These are phyloP conservation scores for Oryzias javanicus DNA, from an alignment of 2,113 vertebrate species.

Conservation along the genomic window DNA sequence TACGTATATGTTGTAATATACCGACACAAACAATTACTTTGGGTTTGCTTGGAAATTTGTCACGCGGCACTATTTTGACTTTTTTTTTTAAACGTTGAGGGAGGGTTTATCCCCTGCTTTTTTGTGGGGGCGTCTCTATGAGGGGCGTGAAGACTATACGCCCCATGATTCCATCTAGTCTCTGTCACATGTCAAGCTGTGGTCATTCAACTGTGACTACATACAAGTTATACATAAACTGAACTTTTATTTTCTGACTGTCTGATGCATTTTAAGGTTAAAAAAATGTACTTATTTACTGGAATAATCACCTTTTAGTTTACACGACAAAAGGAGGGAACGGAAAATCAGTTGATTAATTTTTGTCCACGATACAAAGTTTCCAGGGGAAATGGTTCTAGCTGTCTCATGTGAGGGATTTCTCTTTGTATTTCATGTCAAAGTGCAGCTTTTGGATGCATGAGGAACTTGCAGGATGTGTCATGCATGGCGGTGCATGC, in stretches of 20 bases:
- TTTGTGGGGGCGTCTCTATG: constrained; percentile 32
- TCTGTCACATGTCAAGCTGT: neutral
- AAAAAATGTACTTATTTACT: constrained; percentile 5
- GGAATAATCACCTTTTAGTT: constrained; percentile 13
- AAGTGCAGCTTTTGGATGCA: constrained; percentile 10
- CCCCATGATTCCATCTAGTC: neutral
- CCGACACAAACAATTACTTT: constrained; percentile 49
- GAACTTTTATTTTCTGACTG: constrained; percentile 10
- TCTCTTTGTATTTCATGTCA: neutral
- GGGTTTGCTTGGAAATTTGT: constrained; percentile 57
- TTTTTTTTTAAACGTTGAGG: constrained; percentile 28
- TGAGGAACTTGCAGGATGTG: constrained; percentile 29
- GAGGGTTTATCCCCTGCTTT: constrained; percentile 43
- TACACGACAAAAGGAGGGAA: constrained; percentile 37
- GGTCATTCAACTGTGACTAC: constrained; percentile 13
- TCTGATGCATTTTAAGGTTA: constrained; percentile 23
- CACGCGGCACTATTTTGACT: constrained; percentile 49
- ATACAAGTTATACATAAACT: neutral
- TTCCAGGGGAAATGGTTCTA: constrained; percentile 42
- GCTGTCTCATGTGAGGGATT: constrained; percentile 15
- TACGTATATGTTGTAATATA: constrained; percentile 36
- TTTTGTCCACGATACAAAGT: constrained; percentile 20
- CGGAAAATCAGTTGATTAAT: constrained; percentile 15
- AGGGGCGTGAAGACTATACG: constrained; percentile 7
- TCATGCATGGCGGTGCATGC: neutral